phyloP scores from a whole-genome alignment of 2,797 vertebrate genomes.

The Intellagama lesueurii region DNA sequence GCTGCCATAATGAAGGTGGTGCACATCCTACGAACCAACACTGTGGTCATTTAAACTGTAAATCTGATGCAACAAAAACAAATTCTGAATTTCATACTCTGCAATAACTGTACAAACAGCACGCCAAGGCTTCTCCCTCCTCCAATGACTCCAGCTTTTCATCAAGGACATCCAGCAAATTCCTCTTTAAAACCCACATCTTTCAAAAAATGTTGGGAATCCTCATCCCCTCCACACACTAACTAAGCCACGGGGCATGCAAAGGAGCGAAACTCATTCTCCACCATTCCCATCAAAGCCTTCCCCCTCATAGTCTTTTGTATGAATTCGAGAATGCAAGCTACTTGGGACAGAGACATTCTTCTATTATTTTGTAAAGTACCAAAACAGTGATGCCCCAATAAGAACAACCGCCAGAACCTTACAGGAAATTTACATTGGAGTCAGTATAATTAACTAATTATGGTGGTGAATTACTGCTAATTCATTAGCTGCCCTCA shows the following conservation, averaged over 20 bases:
- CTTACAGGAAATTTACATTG: too few species aligned
- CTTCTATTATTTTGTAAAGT: background rate
- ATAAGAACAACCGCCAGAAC: background rate
- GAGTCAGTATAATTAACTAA: too few species aligned
- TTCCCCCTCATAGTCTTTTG: background rate
- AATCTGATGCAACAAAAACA: background rate
- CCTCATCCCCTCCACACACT: background rate
- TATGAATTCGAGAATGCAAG: background rate
- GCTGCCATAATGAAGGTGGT: background rate
- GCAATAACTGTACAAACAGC: background rate
- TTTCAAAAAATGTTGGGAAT: background rate
- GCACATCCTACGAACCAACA: background rate
- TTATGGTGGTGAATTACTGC: too few species aligned
- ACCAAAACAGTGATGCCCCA: background rate
- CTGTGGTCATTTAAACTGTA: background rate
- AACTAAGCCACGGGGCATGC: background rate
- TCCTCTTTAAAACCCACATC: background rate
- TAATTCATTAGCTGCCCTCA: too few species aligned
- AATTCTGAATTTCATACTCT: background rate
- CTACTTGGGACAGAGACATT: background rate
- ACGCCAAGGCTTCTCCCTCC: too few species aligned
- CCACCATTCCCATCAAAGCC: background rate
- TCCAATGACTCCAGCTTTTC: too few species aligned
- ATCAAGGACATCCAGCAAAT: background rate
- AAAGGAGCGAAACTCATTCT: background rate